phyloP scores from a whole-genome alignment of 1,140 invertebrate genomes.

The Anastrepha ludens region DNA sequence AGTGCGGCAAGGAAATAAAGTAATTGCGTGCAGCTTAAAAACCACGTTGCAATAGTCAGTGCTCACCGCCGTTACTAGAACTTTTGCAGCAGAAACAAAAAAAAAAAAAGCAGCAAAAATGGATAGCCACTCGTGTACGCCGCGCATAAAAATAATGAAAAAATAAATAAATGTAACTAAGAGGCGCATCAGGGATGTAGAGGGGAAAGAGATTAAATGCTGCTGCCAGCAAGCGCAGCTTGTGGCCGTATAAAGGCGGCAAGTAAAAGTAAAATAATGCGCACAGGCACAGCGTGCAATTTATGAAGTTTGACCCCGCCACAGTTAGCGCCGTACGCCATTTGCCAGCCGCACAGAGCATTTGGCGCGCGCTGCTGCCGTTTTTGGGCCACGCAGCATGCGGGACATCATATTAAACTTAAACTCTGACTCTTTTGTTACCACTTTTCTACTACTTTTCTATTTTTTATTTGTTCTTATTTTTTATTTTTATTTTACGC shows the following conservation, averaged over 20 bases:
- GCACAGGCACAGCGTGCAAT: constrained; percentile 9
- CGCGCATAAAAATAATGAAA: not conserved
- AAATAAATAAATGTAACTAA: not conserved
- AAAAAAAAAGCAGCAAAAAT: not conserved
- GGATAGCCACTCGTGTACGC: not conserved
- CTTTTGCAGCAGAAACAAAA: not conserved
- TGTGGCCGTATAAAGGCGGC: constrained; percentile 33
- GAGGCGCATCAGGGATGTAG: not conserved
- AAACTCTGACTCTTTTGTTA: not conserved
- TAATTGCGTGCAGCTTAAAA: constrained; percentile 41
- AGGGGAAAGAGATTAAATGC: not conserved
- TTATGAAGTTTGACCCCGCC: constrained; percentile 49
- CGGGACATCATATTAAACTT: not conserved
- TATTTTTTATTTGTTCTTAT: not conserved
- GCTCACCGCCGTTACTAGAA: not conserved
- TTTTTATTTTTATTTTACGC: not conserved
- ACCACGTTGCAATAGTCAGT: constrained; percentile 30
- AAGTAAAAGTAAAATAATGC: not conserved
- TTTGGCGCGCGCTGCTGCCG: too few species aligned
- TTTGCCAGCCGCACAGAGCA: not conserved
- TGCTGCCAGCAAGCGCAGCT: constrained; percentile 8
- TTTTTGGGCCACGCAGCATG: not conserved
- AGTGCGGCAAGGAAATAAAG: not conserved
- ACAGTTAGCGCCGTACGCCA: not conserved
- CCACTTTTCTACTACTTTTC: constrained; percentile 15